Evolutionary conservation across 2,888 invertebrate genomes (phyloP).

Genomic region (Teinopalpus imperialis): DNA sequence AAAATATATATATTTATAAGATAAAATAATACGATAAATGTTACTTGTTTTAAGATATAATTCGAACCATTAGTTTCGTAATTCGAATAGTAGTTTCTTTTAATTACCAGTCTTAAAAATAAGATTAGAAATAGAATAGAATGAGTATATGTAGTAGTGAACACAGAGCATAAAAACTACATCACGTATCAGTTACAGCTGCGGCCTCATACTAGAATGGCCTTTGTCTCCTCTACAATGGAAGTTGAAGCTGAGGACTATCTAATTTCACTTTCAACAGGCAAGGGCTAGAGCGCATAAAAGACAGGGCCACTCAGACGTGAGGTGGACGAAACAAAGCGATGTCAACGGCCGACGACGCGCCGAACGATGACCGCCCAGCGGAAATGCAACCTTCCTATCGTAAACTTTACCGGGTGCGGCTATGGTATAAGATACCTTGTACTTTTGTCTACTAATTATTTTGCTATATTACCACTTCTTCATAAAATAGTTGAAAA

Average conservation of each 20-base stretch:
- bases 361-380: slow-evolving; percentile 39
- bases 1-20: too few species aligned
- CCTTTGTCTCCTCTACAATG: slow-evolving; percentile 13
- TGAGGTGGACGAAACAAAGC: slow-evolving; percentile 57
- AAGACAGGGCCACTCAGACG: slow-evolving; percentile 23
- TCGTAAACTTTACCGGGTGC: slow-evolving; percentile 22
- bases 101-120: too few species aligned
- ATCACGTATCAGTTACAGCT: slow-evolving; percentile 8
- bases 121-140: too few species aligned
- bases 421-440: background rate
- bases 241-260: slow-evolving; percentile 4
- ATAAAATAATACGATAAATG: too few species aligned
- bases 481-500: too few species aligned
- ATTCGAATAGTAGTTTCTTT: too few species aligned
- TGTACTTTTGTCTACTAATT: background rate
- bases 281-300: slow-evolving; percentile 13
- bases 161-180: slow-evolving; percentile 6
- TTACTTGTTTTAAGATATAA: too few species aligned
- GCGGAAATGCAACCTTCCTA: slow-evolving; percentile 34
- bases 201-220: slow-evolving; percentile 5
- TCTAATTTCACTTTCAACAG: slow-evolving; percentile 10
- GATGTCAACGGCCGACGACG: slow-evolving; percentile 53
- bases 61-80: too few species aligned
- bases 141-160: too few species aligned
- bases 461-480: too few species aligned